These are phyloP conservation scores for Crenuchus spilurus DNA, from an alignment of 2,797 vertebrate species.

Conservation along the genomic window DNA sequence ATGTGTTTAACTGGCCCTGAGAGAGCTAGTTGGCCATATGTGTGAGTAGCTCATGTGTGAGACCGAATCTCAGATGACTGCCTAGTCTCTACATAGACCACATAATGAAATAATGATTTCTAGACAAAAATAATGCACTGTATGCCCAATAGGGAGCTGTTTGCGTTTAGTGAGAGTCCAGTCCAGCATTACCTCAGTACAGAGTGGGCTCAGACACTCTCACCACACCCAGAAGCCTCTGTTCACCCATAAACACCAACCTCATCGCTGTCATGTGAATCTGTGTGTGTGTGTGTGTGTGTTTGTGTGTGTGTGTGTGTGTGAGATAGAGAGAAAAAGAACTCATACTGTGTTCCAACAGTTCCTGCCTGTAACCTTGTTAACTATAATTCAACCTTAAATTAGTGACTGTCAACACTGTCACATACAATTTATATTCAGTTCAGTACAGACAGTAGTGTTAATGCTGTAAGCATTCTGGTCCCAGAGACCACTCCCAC, in stretches of 20 bases:
- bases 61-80: background rate
- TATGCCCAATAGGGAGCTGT: background rate
- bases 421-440: background rate
- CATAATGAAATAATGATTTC: background rate
- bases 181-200: conserved; percentile 42
- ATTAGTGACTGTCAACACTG: conserved; percentile 5
- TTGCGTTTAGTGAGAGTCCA: background rate
- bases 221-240: conserved; percentile 36
- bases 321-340: conserved; percentile 1
- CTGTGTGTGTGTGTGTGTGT: conserved; percentile 12
- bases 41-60: conserved; percentile 15
- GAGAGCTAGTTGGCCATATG: conserved; percentile 33
- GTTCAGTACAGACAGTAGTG: no score
- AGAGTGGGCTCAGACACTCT: conserved; percentile 21
- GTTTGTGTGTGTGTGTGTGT: conserved; percentile 1
- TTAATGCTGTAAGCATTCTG: no score
- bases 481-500: no score
- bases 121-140: background rate
- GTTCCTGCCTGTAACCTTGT: background rate
- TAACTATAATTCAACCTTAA: conserved; percentile 11
- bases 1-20: conserved; percentile 65
- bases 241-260: conserved; percentile 26
- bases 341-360: background rate
- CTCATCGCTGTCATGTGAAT: background rate
- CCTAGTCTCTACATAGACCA: background rate